A percentile compares a stretch with the other conserved stretches of the same genome.
Conservation (phyloP, 2,113 vertebrate genomes). For the Pao palembangensis region DNA sequence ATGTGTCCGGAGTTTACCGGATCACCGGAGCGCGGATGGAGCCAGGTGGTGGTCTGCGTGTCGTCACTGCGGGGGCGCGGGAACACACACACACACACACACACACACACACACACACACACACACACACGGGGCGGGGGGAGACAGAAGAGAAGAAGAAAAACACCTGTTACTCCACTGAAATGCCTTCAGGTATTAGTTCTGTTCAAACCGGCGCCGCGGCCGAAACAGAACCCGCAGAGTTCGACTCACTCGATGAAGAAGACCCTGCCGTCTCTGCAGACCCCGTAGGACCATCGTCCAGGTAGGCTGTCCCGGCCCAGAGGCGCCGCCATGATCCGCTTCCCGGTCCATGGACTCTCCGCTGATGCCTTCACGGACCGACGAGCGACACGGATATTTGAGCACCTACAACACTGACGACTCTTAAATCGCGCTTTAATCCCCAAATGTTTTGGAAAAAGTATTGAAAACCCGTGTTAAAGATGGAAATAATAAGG, state of each 20-base stretch:
- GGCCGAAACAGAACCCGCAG: background rate
- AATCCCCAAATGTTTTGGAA: too few species aligned
- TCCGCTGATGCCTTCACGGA: slow-evolving; percentile 56
- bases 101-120: background rate
- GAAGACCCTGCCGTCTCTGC: slow-evolving; percentile 87
- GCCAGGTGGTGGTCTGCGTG: slow-evolving; percentile 82
- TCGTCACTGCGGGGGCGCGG: slow-evolving; percentile 75
- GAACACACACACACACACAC: slow-evolving; percentile 37
- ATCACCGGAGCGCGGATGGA: slow-evolving; percentile 87
- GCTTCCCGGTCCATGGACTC: slow-evolving; percentile 58
- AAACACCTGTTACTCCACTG: slow-evolving; percentile 76
- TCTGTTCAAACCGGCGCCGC: slow-evolving; percentile 33
- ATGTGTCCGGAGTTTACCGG: slow-evolving; percentile 96
- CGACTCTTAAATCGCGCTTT: too few species aligned
- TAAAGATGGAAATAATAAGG: too few species aligned
- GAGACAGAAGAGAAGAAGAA: slow-evolving; percentile 2
- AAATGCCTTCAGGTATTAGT: slow-evolving; percentile 22
- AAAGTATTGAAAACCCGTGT: background rate
- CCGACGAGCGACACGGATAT: slow-evolving; percentile 23
- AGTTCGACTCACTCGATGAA: slow-evolving; percentile 83
- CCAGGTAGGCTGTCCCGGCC: slow-evolving; percentile 86
- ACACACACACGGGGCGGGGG: background rate
- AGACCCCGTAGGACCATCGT: slow-evolving; percentile 88
- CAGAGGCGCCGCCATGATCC: slow-evolving; percentile 85
- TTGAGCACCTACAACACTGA: background rate